Evolutionary conservation across 2,113 vertebrate genomes (phyloP).

Genomic region (Zeus faber): DNA sequence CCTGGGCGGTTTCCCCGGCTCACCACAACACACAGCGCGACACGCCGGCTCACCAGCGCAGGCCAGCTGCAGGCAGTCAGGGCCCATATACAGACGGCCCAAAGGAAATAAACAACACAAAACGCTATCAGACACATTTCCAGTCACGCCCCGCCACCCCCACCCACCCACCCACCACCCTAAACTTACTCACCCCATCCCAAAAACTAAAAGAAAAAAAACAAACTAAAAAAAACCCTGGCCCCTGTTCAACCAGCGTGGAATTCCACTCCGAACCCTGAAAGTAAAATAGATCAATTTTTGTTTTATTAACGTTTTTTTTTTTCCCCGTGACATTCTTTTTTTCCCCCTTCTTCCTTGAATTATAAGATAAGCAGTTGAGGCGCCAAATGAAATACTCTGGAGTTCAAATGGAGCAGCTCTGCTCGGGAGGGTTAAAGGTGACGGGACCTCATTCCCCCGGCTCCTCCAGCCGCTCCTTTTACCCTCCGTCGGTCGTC

Average conservation of each 20-base stretch:
- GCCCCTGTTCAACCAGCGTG: background rate
- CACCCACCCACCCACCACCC: no score
- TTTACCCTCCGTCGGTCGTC: background rate
- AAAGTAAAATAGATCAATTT: no score
- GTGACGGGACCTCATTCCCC: no score
- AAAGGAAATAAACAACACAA: conserved; percentile 25
- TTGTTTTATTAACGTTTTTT: no score
- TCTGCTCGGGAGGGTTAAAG: no score
- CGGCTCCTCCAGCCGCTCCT: background rate
- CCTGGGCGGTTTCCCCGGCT: conserved; percentile 4
- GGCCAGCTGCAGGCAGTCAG: conserved; percentile 42
- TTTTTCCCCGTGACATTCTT: no score
- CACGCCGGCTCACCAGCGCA: conserved; percentile 4
- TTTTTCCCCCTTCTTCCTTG: no score
- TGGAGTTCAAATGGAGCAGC: no score
- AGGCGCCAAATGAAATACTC: no score
- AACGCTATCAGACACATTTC: conserved; percentile 31
- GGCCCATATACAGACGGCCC: conserved; percentile 14
- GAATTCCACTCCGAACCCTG: background rate
- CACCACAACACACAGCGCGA: conserved; percentile 19
- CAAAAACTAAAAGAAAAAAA: background rate
- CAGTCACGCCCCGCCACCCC: background rate
- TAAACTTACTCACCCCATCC: background rate
- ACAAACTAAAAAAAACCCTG: background rate
- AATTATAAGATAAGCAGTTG: no score